A percentile compares a stretch with the other conserved stretches of the same genome.
These are phyloP conservation scores for Pollenia amentaria DNA, from an alignment of 2,888 invertebrate species.

Conservation along the genomic window DNA sequence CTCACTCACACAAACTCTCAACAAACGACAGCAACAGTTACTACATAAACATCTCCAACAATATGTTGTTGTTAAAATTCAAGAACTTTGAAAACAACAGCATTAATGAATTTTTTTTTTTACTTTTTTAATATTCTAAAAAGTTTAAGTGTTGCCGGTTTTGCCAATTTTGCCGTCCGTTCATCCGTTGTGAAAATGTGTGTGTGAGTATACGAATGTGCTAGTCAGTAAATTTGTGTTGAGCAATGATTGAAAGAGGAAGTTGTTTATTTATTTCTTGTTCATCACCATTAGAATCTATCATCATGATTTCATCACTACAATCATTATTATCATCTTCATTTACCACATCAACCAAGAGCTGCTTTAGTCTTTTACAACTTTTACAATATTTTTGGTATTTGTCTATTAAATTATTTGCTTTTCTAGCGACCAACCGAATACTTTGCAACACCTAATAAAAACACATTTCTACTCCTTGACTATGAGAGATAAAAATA, in stretches of 20 bases:
- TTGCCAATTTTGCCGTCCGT: background rate
- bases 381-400: background rate
- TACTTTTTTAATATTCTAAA: slow-evolving; percentile 37
- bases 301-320: slow-evolving; percentile 20
- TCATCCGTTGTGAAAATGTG: background rate
- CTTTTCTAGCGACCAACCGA: too few relatives aligned
- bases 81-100: slow-evolving; percentile 8
- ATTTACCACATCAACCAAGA: slow-evolving; percentile 12
- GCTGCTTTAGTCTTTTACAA: slow-evolving; percentile 18
- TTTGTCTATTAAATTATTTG: background rate
- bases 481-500: too few relatives aligned
- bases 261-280: slow-evolving; percentile 25
- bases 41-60: background rate
- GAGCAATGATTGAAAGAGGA: slow-evolving; percentile 31
- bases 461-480: background rate
- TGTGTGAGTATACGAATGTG: background rate
- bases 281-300: slow-evolving; percentile 17
- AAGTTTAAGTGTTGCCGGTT: slow-evolving; percentile 18
- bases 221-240: background rate
- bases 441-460: background rate
- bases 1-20: background rate
- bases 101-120: slow-evolving; percentile 4
- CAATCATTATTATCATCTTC: slow-evolving; percentile 20
- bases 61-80: slow-evolving; percentile 24
- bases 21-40: background rate